Percentiles rank a stretch among this genome's conserved stretches.
Evolutionary conservation across 2,888 invertebrate species (phyloP).

Genomic region (Drepanosiphum platanoidis): DNA sequence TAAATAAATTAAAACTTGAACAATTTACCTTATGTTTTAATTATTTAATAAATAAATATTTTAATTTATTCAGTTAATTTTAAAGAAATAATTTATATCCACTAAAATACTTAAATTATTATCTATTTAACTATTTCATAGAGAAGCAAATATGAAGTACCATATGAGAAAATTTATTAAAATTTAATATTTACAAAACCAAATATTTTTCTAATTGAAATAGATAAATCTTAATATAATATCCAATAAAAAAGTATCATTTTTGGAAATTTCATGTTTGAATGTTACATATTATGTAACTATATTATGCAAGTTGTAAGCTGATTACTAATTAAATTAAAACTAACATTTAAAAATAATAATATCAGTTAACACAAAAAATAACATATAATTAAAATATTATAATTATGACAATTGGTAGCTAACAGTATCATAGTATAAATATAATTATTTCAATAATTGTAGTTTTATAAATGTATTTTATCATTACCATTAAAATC

Average conservation of each 20-base stretch:
- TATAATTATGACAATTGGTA: not conserved
- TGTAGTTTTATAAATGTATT: no score
- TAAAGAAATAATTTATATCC: no score
- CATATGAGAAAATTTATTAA: not conserved
- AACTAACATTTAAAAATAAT: not conserved
- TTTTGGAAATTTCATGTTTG: not conserved
- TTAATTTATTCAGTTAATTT: not conserved
- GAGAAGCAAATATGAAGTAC: not conserved
- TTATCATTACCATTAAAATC: no score
- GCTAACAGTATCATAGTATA: not conserved
- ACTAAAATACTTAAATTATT: no score
- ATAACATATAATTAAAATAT: not conserved
- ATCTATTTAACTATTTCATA: not conserved
- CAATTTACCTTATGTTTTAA: not conserved
- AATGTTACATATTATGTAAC: slow-evolving; percentile 6
- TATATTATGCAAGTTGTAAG: not conserved
- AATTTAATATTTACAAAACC: not conserved
- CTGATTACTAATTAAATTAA: slow-evolving; percentile 15
- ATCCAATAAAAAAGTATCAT: not conserved
- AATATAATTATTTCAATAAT: no score
- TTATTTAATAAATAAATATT: not conserved
- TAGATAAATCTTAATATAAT: not conserved
- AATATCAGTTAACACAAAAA: not conserved
- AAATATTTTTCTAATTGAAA: not conserved
- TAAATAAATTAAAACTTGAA: not conserved